These are phyloP conservation scores for Drosophila phalerata DNA, from an alignment of 2,888 invertebrate species.

Conservation along the genomic window DNA sequence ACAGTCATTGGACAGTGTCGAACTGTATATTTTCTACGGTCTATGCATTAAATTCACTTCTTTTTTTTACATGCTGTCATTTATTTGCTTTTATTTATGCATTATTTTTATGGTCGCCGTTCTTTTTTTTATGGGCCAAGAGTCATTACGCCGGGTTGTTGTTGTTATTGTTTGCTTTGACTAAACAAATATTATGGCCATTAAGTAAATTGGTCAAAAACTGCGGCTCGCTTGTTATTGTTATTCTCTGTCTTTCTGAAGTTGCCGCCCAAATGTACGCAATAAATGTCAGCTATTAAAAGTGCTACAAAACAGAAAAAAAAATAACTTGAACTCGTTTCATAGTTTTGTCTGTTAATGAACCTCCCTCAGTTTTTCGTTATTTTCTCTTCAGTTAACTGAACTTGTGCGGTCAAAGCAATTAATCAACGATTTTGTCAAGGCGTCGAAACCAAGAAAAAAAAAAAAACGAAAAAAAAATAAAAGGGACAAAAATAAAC, in stretches of 20 bases:
- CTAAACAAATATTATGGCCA: conserved; percentile 81
- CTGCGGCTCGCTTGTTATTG: conserved; percentile 49
- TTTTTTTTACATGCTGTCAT: conserved; percentile 70
- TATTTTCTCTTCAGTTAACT: conserved; percentile 50
- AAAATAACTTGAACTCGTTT: conserved; percentile 32
- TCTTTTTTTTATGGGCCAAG: conserved; percentile 68
- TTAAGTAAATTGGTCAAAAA: conserved; percentile 77
- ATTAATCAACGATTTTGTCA: conserved; percentile 74
- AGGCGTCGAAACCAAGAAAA: conserved; percentile 18
- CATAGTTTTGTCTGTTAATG: conserved; percentile 58
- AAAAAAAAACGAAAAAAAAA: neutral
- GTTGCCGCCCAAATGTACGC: conserved; percentile 45
- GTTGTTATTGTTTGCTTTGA: conserved; percentile 69
- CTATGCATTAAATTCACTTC: conserved; percentile 24
- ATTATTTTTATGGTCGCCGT: conserved; percentile 73
- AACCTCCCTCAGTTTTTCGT: conserved; percentile 25
- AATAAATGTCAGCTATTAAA: conserved; percentile 69
- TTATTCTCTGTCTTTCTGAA: conserved; percentile 28
- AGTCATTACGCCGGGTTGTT: conserved; percentile 63
- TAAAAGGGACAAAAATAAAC: conserved; percentile 17
- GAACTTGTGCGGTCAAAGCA: conserved; percentile 66
- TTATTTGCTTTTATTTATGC: conserved; percentile 80
- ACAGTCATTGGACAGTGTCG: conserved; percentile 66
- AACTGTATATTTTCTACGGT: conserved; percentile 50
- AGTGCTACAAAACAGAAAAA: conserved; percentile 43